Conservation (phyloP, 1,140 invertebrate genomes). For the Arion vulgaris region DNA sequence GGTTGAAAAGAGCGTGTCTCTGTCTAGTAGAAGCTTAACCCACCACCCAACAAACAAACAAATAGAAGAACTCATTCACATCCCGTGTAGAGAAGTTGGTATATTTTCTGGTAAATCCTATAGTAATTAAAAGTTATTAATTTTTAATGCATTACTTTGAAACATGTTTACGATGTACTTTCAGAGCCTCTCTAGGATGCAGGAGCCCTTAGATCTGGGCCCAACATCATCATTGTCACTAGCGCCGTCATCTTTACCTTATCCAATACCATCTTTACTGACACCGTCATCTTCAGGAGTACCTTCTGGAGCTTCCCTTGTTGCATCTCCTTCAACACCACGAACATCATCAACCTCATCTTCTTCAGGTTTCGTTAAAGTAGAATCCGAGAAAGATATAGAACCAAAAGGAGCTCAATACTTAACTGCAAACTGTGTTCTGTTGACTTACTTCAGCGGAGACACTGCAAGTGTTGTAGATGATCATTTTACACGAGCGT, state of each 20-base stretch:
- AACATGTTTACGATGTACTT: not conserved
- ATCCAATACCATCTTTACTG: not conserved
- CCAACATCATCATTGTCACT: slow-evolving; percentile 10
- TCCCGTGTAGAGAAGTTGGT: no score
- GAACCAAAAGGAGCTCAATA: slow-evolving; percentile 83
- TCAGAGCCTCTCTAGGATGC: slow-evolving; percentile 33
- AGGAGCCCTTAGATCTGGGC: slow-evolving; percentile 31
- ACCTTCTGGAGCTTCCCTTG: slow-evolving; percentile 17
- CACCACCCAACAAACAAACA: no score
- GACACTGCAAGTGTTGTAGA: slow-evolving; percentile 93
- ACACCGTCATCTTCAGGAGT: slow-evolving; percentile 21
- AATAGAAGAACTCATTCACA: no score
- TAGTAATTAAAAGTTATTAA: no score
- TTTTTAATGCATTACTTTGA: no score
- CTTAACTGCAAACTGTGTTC: slow-evolving; percentile 93
- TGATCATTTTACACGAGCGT: slow-evolving; percentile 92
- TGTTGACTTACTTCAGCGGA: slow-evolving; percentile 94
- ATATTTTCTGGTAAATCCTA: no score
- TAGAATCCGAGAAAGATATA: slow-evolving; percentile 38
- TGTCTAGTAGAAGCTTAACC: no score
- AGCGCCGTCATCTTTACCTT: not conserved
- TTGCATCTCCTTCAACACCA: slow-evolving; percentile 1
- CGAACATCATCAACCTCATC: slow-evolving; percentile 1
- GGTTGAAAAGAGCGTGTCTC: no score
- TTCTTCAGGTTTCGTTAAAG: not conserved